These are phyloP conservation scores for Chloropsis hardwickii DNA, from an alignment of 2,113 vertebrate species.

Conservation along the genomic window DNA sequence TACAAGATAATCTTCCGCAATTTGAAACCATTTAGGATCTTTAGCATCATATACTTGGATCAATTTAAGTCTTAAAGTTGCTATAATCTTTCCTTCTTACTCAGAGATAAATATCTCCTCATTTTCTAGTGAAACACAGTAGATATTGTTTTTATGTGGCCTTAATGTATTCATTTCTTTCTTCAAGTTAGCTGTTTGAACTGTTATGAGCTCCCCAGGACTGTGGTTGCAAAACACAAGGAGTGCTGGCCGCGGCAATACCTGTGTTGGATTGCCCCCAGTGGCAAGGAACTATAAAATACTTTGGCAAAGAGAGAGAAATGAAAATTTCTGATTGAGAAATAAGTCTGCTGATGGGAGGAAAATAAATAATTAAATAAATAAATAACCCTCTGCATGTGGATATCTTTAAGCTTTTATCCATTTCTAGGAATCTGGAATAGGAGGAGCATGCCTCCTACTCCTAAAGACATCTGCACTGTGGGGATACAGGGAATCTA, in stretches of 20 bases:
- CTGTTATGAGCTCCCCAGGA: not conserved
- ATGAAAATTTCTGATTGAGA: not conserved
- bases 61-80: constrained; percentile 61
- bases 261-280: constrained; percentile 47
- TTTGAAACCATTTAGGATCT: constrained; percentile 66
- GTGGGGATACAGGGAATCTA: not conserved
- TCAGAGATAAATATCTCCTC: constrained; percentile 30
- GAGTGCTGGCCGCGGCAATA: not conserved
- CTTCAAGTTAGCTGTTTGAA: not conserved
- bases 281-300: constrained; percentile 18
- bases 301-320: not conserved
- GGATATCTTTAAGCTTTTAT: constrained; percentile 10
- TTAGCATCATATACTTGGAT: constrained; percentile 46
- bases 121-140: constrained; percentile 12
- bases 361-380: not conserved
- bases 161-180: not conserved
- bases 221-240: not conserved
- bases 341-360: not conserved
- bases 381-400: not conserved
- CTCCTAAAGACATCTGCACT: not conserved
- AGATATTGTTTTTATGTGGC: not conserved
- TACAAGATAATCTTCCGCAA: constrained; percentile 59
- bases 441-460: constrained; percentile 6
- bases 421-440: constrained; percentile 37
- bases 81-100: constrained; percentile 44